phyloP scores from a whole-genome alignment of 1,140 invertebrate genomes.

The Amyelois transitella region DNA sequence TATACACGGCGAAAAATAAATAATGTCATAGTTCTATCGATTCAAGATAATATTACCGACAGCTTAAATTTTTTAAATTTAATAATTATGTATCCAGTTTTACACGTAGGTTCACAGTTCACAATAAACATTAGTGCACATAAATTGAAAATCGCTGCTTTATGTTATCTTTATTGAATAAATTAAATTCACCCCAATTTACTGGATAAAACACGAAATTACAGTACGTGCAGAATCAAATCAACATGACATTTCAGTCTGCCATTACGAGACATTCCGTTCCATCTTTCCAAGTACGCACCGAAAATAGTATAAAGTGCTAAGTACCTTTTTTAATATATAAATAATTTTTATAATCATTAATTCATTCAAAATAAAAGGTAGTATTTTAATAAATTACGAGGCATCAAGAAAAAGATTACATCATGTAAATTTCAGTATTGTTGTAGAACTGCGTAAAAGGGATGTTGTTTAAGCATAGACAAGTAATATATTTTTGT shows the following conservation, averaged over 20 bases:
- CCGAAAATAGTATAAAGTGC: no score
- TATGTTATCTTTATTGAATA: constrained; percentile 13
- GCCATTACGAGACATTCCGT: constrained; percentile 46
- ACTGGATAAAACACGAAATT: constrained; percentile 33
- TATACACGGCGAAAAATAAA: constrained; percentile 40
- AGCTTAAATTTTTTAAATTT: constrained; percentile 15
- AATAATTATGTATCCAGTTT: neutral
- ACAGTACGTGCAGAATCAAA: constrained; percentile 31
- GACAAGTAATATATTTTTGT: no score
- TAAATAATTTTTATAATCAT: no score
- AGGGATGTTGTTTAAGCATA: no score
- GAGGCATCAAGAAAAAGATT: no score
- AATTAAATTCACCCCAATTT: constrained; percentile 25
- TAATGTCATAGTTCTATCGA: constrained; percentile 60
- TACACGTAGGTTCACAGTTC: no score
- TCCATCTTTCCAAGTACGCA: constrained; percentile 11
- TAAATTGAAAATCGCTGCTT: neutral
- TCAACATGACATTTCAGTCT: constrained; percentile 44
- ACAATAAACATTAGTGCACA: neutral
- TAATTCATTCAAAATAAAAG: no score
- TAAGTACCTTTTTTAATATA: no score
- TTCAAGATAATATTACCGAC: constrained; percentile 37
- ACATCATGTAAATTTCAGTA: no score
- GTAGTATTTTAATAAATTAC: no score
- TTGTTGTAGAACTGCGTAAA: no score